A percentile compares a stretch with the other conserved stretches of the same genome.
Conservation (phyloP, 1,140 invertebrate species). For the Drosophila truncata region DNA sequence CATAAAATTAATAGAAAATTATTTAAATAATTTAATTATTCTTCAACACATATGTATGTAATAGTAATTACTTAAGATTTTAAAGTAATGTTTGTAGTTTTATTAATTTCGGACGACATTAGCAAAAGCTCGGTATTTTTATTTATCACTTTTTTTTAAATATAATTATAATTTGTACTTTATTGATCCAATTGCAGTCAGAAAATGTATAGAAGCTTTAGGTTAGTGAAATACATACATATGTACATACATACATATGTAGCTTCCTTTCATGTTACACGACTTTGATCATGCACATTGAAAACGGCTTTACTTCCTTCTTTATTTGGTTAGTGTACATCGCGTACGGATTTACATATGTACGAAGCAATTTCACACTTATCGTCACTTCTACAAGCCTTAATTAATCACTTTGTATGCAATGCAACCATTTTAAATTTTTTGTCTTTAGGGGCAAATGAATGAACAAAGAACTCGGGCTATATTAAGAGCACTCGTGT, state of each 20-base stretch:
- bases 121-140: too few species aligned
- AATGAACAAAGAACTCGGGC: constrained; percentile 43
- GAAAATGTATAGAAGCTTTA: neutral
- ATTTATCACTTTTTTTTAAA: too few species aligned
- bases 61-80: too few species aligned
- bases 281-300: neutral
- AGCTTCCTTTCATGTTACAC: neutral
- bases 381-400: constrained; percentile 1
- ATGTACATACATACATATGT: too few species aligned
- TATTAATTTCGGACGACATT: too few species aligned
- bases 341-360: neutral
- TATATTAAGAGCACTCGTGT: constrained; percentile 7
- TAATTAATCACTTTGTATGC: constrained; percentile 62
- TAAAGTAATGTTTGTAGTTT: too few species aligned
- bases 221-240: neutral
- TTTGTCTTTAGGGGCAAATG: constrained; percentile 38
- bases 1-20: too few species aligned
- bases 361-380: constrained; percentile 15
- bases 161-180: too few species aligned
- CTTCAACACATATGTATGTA: too few species aligned
- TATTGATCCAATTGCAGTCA: too few species aligned
- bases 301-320: neutral
- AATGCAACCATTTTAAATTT: constrained; percentile 20
- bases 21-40: too few species aligned
- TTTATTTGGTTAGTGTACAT: neutral